Percentiles rank a stretch among this genome's conserved stretches.
phyloP scores from a whole-genome alignment of 2,888 invertebrate genomes.

The Athalia cordata region DNA sequence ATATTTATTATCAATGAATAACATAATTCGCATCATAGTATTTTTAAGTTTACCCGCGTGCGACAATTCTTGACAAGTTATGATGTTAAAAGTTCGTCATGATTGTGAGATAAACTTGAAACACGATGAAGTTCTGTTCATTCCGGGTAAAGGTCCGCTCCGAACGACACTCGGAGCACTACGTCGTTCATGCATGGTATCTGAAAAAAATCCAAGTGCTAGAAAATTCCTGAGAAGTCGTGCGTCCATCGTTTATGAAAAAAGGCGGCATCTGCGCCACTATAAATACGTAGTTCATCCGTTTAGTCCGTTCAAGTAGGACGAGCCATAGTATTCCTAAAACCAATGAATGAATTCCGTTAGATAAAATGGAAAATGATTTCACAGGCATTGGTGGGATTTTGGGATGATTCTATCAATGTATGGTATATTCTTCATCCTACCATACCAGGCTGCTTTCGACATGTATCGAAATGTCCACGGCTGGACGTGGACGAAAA shows the following conservation, averaged over 20 bases:
- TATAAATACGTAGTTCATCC: conserved; percentile 65
- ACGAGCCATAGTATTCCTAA: neutral
- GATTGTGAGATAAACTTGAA: conserved; percentile 59
- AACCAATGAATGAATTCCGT: neutral
- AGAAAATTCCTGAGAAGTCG: conserved; percentile 66
- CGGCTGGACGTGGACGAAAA: conserved; percentile 61
- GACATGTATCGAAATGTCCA: conserved; percentile 50
- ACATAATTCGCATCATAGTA: too few species aligned
- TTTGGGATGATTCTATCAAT: conserved; percentile 65
- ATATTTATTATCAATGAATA: neutral
- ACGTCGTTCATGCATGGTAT: conserved; percentile 62
- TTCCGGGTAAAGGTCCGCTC: conserved; percentile 55
- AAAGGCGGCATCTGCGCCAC: conserved; percentile 62
- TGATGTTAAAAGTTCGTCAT: conserved; percentile 55
- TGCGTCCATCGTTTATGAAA: conserved; percentile 64
- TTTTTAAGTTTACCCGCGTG: neutral
- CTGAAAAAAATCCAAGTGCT: conserved; percentile 64
- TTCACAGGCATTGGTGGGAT: conserved; percentile 61
- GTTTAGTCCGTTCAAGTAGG: conserved; percentile 67
- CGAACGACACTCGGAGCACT: conserved; percentile 50
- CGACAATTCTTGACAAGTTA: neutral
- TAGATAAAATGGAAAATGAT: neutral
- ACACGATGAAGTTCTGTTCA: conserved; percentile 57
- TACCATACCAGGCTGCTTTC: conserved; percentile 68
- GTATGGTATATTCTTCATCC: conserved; percentile 58